These are phyloP conservation scores for Drosophila pandora DNA, from an alignment of 1,140 invertebrate genomes.

Conservation along the genomic window DNA sequence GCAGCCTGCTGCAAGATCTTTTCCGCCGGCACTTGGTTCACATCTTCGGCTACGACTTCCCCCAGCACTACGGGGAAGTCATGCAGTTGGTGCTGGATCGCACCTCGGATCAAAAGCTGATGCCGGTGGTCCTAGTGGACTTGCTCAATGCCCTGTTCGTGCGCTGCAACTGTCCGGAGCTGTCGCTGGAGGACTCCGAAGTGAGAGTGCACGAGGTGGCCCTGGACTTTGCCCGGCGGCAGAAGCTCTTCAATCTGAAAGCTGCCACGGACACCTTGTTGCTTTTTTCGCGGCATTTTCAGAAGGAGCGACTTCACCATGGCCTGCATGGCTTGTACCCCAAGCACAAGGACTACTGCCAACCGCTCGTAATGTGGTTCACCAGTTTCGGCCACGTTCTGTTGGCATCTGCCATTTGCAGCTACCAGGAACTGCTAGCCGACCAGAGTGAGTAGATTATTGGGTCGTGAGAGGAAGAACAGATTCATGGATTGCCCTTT, in stretches of 20 bases:
- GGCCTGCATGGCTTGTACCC: conserved; percentile 93
- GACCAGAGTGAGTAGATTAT: conserved; percentile 85
- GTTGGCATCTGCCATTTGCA: conserved; percentile 87
- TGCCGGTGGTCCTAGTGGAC: conserved; percentile 88
- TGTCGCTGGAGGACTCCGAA: conserved; percentile 64
- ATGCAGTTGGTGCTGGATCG: conserved; percentile 87
- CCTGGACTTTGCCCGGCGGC: conserved; percentile 87
- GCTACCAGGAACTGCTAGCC: conserved; percentile 87
- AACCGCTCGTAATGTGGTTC: conserved; percentile 87
- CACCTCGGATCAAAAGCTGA: conserved; percentile 86
- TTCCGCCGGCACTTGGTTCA: conserved; percentile 87
- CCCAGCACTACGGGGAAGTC: conserved; percentile 90
- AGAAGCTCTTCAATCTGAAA: conserved; percentile 86
- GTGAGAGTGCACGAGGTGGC: conserved; percentile 85
- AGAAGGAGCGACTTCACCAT: conserved; percentile 89
- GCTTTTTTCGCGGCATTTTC: conserved; percentile 89
- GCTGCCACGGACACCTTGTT: conserved; percentile 87
- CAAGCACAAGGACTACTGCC: conserved; percentile 90
- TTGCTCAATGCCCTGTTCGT: conserved; percentile 86
- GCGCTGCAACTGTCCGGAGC: conserved; percentile 59
- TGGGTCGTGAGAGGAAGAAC: background rate
- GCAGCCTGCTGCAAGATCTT: conserved; percentile 88
- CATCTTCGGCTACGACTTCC: conserved; percentile 89
- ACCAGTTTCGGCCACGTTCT: conserved; percentile 89
- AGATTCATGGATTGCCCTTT: background rate